Conservation (phyloP, 1,140 invertebrate genomes). For the Batillaria attramentaria region DNA sequence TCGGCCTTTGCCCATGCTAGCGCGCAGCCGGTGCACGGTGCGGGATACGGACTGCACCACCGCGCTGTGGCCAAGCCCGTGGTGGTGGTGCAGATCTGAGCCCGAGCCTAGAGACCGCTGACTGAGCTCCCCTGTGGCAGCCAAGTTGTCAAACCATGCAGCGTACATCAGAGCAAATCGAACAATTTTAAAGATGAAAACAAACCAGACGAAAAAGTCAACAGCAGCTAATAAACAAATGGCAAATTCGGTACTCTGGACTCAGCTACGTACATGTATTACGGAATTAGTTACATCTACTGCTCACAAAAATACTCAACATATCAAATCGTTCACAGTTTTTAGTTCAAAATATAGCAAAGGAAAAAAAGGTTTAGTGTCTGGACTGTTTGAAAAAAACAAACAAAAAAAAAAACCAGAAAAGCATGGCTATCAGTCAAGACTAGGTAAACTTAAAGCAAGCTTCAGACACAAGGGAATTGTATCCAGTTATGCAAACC, state of each 20-base stretch:
- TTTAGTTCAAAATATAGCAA: too few relatives aligned
- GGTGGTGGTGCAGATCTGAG: conserved; percentile 13
- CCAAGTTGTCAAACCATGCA: too few relatives aligned
- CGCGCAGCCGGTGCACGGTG: conserved; percentile 31
- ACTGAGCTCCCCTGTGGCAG: conserved; percentile 2
- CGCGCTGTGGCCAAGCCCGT: conserved; percentile 3
- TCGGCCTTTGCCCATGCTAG: conserved; percentile 38
- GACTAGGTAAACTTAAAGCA: too few relatives aligned
- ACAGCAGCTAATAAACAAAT: neutral
- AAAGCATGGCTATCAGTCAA: neutral
- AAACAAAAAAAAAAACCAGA: neutral
- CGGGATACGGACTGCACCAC: conserved; percentile 9
- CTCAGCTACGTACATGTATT: too few relatives aligned
- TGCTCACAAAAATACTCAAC: neutral
- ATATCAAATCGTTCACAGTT: too few relatives aligned
- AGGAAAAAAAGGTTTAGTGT: neutral
- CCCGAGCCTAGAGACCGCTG: neutral
- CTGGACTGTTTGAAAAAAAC: neutral
- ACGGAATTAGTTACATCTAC: neutral
- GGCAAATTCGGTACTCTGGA: neutral
- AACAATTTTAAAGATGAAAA: too few relatives aligned
- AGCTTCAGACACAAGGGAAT: too few relatives aligned
- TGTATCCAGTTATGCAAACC: too few relatives aligned
- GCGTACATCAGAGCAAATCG: too few relatives aligned
- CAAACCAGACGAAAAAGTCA: neutral